These are phyloP conservation scores for Lethenteron reissneri DNA, from an alignment of 2,113 vertebrate genomes.

Conservation along the genomic window DNA sequence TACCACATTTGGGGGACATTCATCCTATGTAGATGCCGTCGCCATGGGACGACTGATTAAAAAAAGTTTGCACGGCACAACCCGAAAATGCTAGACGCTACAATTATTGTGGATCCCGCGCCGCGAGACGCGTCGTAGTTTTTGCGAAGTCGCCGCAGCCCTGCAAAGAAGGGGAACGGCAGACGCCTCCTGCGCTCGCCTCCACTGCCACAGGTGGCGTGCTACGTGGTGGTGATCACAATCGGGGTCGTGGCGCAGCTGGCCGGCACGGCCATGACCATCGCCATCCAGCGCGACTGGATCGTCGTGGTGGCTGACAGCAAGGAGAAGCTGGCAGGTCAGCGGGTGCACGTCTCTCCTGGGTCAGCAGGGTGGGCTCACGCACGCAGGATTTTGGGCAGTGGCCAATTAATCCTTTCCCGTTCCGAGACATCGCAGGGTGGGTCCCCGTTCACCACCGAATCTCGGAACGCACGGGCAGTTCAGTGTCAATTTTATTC, in stretches of 20 bases:
- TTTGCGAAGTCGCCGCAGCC: constrained; percentile 16
- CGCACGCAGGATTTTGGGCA: too few relatives aligned
- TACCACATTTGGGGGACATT: too few relatives aligned
- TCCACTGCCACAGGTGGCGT: constrained; percentile 36
- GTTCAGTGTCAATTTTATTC: too few relatives aligned
- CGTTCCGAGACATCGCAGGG: too few relatives aligned
- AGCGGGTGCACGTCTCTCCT: constrained; percentile 10
- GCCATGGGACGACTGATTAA: not conserved
- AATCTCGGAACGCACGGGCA: too few relatives aligned
- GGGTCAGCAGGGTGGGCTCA: too few relatives aligned
- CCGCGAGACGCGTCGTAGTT: constrained; percentile 13
- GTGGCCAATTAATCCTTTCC: too few relatives aligned
- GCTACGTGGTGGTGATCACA: constrained; percentile 29
- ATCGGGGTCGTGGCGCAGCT: constrained; percentile 33
- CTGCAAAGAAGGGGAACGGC: too few relatives aligned
- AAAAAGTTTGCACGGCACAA: not conserved
- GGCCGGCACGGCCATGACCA: constrained; percentile 26
- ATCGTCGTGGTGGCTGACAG: constrained; percentile 32
- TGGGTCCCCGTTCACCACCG: too few relatives aligned
- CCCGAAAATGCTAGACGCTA: not conserved
- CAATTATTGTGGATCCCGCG: not conserved
- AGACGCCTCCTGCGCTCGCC: constrained; percentile 33
- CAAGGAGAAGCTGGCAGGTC: constrained; percentile 27
- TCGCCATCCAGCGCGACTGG: constrained; percentile 33
- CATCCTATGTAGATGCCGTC: not conserved